A percentile compares a stretch with the other conserved stretches of the same genome.
phyloP scores from a whole-genome alignment of 2,113 vertebrate species.

The Hippopotamus amphibius region DNA sequence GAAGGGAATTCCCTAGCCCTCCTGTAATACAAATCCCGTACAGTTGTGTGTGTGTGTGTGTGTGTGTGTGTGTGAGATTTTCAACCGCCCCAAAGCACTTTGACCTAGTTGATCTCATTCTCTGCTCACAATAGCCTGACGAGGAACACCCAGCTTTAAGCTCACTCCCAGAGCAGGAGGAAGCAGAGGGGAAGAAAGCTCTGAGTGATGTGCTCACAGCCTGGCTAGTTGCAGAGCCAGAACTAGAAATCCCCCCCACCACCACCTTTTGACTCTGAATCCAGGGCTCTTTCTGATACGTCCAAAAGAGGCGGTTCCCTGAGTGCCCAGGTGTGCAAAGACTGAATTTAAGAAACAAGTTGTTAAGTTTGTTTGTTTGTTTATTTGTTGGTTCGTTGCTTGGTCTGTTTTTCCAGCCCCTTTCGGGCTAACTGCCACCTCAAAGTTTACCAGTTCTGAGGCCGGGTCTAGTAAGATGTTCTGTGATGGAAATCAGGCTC shows the following conservation, averaged over 20 bases:
- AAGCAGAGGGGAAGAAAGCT: not conserved
- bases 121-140: constrained; percentile 17
- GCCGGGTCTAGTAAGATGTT: not conserved
- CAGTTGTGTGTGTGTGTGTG: not conserved
- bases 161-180: not conserved
- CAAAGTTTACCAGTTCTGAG: not conserved
- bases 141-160: not conserved
- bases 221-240: not conserved
- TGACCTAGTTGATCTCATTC: constrained; percentile 59
- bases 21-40: not conserved
- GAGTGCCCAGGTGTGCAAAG: not conserved
- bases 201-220: not conserved
- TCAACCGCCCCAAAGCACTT: constrained; percentile 43
- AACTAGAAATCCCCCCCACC: not conserved
- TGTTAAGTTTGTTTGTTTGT: not conserved
- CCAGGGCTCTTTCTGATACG: not conserved
- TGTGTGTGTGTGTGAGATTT: not conserved
- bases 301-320: not conserved
- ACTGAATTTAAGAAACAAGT: not conserved
- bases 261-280: not conserved
- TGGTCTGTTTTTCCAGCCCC: not conserved
- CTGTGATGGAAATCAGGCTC: not conserved
- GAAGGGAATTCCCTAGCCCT: constrained; percentile 51
- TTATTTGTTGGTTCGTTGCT: not conserved
- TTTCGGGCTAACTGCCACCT: not conserved